These are phyloP conservation scores for Theristicus caerulescens DNA, from an alignment of 2,113 vertebrate genomes.

Conservation along the genomic window DNA sequence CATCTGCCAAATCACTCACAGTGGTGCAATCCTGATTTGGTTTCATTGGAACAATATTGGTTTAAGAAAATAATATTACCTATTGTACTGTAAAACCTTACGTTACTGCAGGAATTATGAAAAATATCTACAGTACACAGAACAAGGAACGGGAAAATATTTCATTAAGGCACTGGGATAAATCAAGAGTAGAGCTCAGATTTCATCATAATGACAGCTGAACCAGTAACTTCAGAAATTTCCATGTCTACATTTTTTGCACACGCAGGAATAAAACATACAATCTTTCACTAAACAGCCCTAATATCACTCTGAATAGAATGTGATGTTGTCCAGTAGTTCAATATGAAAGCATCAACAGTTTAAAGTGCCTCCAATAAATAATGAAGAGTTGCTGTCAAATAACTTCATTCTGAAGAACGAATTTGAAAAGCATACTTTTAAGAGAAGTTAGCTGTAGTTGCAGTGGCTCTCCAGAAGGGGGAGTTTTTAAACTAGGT, in stretches of 20 bases:
- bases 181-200: neutral
- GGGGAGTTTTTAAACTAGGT: neutral
- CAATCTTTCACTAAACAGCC: neutral
- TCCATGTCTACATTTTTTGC: neutral
- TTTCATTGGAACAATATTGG: neutral
- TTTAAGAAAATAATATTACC: neutral
- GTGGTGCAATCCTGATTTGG: neutral
- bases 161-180: neutral
- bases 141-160: neutral
- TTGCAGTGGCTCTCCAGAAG: slow-evolving; percentile 13
- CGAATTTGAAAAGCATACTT: neutral
- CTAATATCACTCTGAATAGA: neutral
- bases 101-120: neutral
- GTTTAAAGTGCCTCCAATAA: neutral
- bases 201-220: neutral
- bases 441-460: neutral
- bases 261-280: neutral
- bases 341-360: neutral
- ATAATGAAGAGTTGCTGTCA: neutral
- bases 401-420: neutral
- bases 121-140: neutral
- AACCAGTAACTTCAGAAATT: neutral
- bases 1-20: neutral
- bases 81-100: neutral
- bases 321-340: neutral